Evolutionary conservation across 2,888 invertebrate species (phyloP).

Genomic region (Thelaira solivaga): DNA sequence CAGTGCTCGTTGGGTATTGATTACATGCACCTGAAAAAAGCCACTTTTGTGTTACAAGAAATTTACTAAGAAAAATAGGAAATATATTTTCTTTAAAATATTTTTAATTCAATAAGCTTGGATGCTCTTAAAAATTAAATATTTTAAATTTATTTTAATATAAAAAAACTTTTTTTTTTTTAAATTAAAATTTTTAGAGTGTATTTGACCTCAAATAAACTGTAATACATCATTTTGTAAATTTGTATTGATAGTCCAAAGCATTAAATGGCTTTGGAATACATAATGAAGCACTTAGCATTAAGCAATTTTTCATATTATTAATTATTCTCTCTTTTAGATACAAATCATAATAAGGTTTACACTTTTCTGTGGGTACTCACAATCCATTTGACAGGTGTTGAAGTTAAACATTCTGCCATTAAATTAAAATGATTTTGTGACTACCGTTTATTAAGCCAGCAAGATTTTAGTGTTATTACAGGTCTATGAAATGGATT

Average conservation of each 20-base stretch:
- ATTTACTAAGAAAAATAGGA: no score
- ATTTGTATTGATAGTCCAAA: conserved; percentile 38
- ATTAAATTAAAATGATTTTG: conserved; percentile 28
- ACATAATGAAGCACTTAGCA: conserved; percentile 52
- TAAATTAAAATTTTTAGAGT: not conserved
- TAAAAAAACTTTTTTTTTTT: not conserved
- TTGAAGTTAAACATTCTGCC: conserved; percentile 33
- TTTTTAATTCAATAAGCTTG: no score
- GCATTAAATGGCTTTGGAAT: conserved; percentile 42
- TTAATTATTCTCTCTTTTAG: conserved; percentile 54
- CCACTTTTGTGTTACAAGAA: no score
- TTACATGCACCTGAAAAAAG: no score
- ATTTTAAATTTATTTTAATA: no score
- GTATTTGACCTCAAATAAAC: not conserved
- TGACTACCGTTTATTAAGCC: not conserved
- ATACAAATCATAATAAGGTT: conserved; percentile 49
- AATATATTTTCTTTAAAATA: no score
- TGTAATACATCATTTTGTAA: conserved; percentile 36
- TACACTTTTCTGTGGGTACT: conserved; percentile 41
- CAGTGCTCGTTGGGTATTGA: no score
- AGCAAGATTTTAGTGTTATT: not conserved
- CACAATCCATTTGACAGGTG: conserved; percentile 40
- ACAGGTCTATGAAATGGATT: not conserved
- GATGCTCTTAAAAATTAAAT: no score
- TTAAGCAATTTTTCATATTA: conserved; percentile 53